Conservation (phyloP, 2,113 vertebrate genomes). For the Saccopteryx bilineata region DNA sequence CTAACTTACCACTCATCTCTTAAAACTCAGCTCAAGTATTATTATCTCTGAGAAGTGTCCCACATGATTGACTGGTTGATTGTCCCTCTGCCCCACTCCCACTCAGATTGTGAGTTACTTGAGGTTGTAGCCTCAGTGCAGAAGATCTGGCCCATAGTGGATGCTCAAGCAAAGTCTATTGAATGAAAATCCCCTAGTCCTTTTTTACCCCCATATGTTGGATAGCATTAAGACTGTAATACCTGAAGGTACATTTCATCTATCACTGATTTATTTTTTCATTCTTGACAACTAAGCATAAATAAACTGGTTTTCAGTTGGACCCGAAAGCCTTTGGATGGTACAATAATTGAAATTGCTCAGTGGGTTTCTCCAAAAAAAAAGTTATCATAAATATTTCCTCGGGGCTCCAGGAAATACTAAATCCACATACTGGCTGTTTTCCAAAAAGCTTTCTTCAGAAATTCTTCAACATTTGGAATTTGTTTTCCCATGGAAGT, state of each 20-base stretch:
- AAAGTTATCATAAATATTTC: not conserved
- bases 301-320: constrained; percentile 33
- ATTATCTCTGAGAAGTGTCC: constrained; percentile 30
- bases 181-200: constrained; percentile 3
- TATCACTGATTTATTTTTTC: not conserved
- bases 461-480: constrained; percentile 25
- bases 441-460: constrained; percentile 40
- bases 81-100: not conserved
- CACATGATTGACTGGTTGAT: not conserved
- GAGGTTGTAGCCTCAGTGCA: not conserved
- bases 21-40: constrained; percentile 15
- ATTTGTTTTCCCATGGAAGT: constrained; percentile 48
- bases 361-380: not conserved
- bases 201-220: not conserved
- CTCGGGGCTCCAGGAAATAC: not conserved
- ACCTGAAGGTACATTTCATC: not conserved
- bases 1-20: not conserved
- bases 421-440: not conserved
- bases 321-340: not conserved
- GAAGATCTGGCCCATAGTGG: not conserved
- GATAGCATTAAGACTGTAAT: not conserved
- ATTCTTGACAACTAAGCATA: constrained; percentile 32
- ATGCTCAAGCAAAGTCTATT: constrained; percentile 27
- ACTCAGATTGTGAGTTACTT: not conserved
- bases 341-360: not conserved